phyloP scores from a whole-genome alignment of 2,797 vertebrate genomes.

The Perodicticus potto region DNA sequence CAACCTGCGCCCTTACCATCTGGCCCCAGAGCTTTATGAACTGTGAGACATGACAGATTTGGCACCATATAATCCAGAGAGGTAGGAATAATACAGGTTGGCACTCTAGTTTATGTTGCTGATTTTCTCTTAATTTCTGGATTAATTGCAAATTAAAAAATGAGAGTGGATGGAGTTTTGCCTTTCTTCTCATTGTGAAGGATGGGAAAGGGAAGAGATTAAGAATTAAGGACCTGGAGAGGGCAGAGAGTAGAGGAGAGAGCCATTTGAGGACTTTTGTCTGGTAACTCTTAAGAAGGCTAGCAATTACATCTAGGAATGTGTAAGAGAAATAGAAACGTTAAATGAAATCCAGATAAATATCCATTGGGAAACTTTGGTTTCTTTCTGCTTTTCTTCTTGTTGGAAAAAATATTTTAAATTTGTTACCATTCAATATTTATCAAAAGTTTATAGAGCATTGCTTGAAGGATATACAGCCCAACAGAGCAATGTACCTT shows the following conservation, averaged over 20 bases:
- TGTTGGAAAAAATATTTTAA: constrained; percentile 4
- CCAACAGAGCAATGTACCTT: neutral
- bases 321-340: neutral
- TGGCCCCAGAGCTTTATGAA: constrained; percentile 18
- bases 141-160: constrained; percentile 19
- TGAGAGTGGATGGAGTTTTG: neutral
- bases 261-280: neutral
- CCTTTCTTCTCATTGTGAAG: neutral
- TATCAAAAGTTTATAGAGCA: neutral
- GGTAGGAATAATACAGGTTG: neutral
- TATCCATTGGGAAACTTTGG: neutral
- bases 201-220: neutral
- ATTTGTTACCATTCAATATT: neutral
- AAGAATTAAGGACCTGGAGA: neutral
- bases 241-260: too few relatives aligned
- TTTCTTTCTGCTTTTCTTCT: neutral
- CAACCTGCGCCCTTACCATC: neutral
- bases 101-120: neutral
- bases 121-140: constrained; percentile 56
- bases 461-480: neutral
- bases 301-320: neutral
- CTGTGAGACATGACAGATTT: neutral
- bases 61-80: neutral
- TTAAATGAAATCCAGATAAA: neutral
- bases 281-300: neutral